Conservation (phyloP, 1,140 invertebrate species). For the Mya arenaria region DNA sequence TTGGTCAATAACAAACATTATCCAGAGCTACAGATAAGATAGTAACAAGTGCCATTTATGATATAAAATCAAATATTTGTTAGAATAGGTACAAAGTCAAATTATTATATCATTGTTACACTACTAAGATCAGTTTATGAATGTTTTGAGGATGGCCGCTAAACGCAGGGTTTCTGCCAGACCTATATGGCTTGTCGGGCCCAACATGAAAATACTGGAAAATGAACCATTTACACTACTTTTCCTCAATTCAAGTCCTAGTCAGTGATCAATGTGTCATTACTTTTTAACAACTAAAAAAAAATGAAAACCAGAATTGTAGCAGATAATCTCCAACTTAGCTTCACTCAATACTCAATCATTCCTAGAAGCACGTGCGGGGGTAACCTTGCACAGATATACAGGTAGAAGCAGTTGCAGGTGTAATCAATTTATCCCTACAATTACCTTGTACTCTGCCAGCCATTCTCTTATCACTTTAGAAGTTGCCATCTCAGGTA, state of each 20-base stretch:
- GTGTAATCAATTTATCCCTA: background rate
- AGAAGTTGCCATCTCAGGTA: slow-evolving; percentile 17
- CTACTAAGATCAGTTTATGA: too few species aligned
- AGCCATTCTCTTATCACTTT: slow-evolving; percentile 65
- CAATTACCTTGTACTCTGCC: slow-evolving; percentile 65
- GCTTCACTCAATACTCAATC: slow-evolving; percentile 7
- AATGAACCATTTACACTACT: too few species aligned
- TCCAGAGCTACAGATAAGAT: too few species aligned
- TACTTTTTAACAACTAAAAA: background rate
- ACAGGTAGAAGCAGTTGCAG: background rate
- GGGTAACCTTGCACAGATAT: background rate
- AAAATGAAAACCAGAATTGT: background rate
- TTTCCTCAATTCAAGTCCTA: background rate
- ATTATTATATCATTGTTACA: too few species aligned
- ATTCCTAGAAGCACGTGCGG: background rate
- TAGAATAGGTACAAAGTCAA: too few species aligned
- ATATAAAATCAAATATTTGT: too few species aligned
- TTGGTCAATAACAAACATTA: too few species aligned
- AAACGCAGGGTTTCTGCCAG: too few species aligned
- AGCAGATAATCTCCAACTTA: background rate
- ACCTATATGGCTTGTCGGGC: too few species aligned
- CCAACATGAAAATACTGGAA: background rate
- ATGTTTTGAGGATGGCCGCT: too few species aligned
- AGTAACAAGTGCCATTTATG: too few species aligned
- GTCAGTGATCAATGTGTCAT: background rate